A percentile compares a stretch with the other conserved stretches of the same genome.
These are phyloP conservation scores for Genyomyrus donnyi DNA, from an alignment of 2,113 vertebrate genomes.

Conservation along the genomic window DNA sequence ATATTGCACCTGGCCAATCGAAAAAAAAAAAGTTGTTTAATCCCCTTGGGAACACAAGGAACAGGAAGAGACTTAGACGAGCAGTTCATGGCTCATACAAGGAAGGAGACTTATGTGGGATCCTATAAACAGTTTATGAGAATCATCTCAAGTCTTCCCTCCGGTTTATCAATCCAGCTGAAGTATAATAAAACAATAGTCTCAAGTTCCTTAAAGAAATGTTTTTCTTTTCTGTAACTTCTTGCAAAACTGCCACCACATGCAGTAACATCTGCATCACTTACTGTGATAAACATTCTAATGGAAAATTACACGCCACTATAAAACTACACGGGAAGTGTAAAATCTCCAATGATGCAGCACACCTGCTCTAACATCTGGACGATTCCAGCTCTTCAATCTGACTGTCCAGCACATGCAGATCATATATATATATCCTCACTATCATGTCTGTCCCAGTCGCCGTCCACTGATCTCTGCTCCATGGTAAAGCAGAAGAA, in stretches of 20 bases:
- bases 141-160: neutral
- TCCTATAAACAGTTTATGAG: neutral
- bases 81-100: neutral
- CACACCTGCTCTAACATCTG: neutral
- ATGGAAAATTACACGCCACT: neutral
- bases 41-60: neutral
- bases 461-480: neutral
- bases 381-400: neutral
- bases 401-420: neutral
- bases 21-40: neutral
- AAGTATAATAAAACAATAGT: neutral
- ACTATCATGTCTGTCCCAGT: neutral
- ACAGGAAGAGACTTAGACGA: neutral
- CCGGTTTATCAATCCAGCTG: neutral
- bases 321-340: neutral
- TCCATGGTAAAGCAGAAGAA: neutral
- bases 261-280: neutral
- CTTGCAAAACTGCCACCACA: neutral
- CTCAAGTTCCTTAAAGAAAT: neutral
- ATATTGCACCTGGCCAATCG: neutral
- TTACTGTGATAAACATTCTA: neutral
- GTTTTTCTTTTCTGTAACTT: neutral
- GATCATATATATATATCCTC: neutral
- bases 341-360: neutral
- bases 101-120: neutral